Conservation (phyloP, 1,140 invertebrate genomes). For the Drosophila kohkoa region DNA sequence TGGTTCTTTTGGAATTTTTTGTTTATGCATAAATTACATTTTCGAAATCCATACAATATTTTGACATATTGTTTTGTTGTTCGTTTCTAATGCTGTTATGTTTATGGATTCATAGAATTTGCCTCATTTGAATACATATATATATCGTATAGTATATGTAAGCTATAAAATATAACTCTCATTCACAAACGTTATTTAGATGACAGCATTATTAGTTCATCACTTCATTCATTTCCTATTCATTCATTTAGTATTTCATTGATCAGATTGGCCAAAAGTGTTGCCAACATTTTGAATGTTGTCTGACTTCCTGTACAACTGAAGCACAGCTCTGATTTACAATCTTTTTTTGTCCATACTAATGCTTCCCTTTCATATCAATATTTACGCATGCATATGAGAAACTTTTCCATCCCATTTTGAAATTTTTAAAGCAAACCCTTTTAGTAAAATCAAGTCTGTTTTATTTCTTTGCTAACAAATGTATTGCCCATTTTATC, state of each 20-base stretch:
- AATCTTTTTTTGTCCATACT: neutral
- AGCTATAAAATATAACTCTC: neutral
- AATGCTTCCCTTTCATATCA: too few relatives aligned
- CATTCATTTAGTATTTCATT: neutral
- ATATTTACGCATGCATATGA: too few relatives aligned
- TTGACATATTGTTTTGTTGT: neutral
- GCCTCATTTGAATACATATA: neutral
- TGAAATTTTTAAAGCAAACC: too few relatives aligned
- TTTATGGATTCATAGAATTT: neutral
- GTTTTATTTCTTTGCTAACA: too few relatives aligned
- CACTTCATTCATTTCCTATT: conserved; percentile 1
- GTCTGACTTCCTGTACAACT: neutral
- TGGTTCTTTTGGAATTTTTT: neutral
- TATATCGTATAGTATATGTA: neutral
- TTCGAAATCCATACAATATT: neutral
- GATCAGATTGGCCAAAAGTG: neutral
- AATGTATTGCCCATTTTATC: too few relatives aligned
- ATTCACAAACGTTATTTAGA: neutral
- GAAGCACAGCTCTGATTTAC: neutral
- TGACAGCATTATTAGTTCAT: neutral
- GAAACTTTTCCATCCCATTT: too few relatives aligned
- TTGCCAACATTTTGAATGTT: neutral
- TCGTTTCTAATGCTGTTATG: neutral
- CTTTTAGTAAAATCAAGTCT: too few relatives aligned
- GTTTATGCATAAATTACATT: neutral